Base-by-base conservation (phyloP, 2,888 invertebrate genomes). In the Eupelmus urozonus region DNA sequence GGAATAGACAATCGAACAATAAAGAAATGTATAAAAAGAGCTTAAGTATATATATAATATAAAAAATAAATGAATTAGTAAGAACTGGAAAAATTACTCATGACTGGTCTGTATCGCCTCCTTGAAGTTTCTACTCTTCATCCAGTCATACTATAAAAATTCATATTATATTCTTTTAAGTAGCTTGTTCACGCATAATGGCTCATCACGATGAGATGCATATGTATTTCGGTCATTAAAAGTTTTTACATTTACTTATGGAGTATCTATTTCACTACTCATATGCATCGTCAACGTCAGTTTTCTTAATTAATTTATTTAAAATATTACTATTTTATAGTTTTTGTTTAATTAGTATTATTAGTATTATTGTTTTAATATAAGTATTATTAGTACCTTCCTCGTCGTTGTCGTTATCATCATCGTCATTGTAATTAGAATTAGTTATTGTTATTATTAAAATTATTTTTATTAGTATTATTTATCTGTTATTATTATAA, bases 61-160 rank as follows among this genome's bases (percentile, higher is more conserved):
- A 87, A 86, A 87, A 85, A 86, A 85, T 76, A 78, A 82, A 83
- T 83, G 81, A 83, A 82, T 82, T 82, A 83, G 81, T 81, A 84
- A 83, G 81, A 82, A 84, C 82, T 83, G 80, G 81, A 87, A 86
- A 85, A 87, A 86, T 94, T 95, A 95, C 95, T 95, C 95, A 92
- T 94, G 94, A 92, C 93, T 93, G 93, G 95, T 94, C 86, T 89
- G 89, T 92, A 96, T 95, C 93, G 96, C 96, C 93, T 97, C 96
- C 95, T 95, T 96, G 96, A 97, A 97, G 96, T 96, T 95, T 92
- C 96, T 94, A 94, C 96, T 97, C 95, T 96, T 95, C 94, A 96
- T 96, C 97, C 97, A 97, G 94, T 95, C 96, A 93, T 94, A 96
- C 96, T 96, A 91, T 88, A 91, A 90, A 90, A 90, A 90, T 90